Evolutionary conservation across 2,888 invertebrate genomes (phyloP), one percentile per base, ranked within the genome.

Genomic region (Diaprepes abbreviatus): DNA sequence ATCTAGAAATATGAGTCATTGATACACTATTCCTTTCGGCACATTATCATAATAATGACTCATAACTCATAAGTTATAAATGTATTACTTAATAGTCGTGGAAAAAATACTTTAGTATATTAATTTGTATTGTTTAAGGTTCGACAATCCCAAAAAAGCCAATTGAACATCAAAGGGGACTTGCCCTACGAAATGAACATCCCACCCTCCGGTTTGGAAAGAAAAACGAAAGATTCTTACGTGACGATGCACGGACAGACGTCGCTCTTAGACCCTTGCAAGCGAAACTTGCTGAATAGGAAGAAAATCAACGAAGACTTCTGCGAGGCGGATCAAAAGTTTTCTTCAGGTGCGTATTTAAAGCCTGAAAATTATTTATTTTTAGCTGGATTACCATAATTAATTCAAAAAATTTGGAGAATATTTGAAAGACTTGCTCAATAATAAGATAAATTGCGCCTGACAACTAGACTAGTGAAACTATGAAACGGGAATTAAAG

Each of bases 281-380:
- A 80, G 85, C 88, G 80, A 84, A 88, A 80, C 85, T 68, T 87
- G 85, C 76, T 87, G 71, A 82, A 76, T 75, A 78, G 81, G 63
- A 73, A 70, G 74, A 77, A 71, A 78, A 79, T 74, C 79, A 74
- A 90, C 78, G 90, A 91, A 66, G 85, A 87, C 2, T 69, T 66
- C 21, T 89, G 89, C 76, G 90, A 90, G 77, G 87, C 88, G 1
- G 89, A 90, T 79, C 90, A 90, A 77, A 89, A 90, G 77, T 81
- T 90, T 71, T 87, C 88, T 52, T 66, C 70, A 7, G 71, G 71
- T 71, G 10, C 40, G 62, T 48, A 55, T 1, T 43, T n/a, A n/a
- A n/a, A n/a, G n/a, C n/a, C n/a, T n/a, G n/a, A n/a, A n/a, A n/a
- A n/a, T n/a, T n/a, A n/a, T n/a, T n/a, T n/a, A n/a, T n/a, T n/a